Conservation (phyloP, 2,888 invertebrate species). For the Limnephilus rhombicus region DNA sequence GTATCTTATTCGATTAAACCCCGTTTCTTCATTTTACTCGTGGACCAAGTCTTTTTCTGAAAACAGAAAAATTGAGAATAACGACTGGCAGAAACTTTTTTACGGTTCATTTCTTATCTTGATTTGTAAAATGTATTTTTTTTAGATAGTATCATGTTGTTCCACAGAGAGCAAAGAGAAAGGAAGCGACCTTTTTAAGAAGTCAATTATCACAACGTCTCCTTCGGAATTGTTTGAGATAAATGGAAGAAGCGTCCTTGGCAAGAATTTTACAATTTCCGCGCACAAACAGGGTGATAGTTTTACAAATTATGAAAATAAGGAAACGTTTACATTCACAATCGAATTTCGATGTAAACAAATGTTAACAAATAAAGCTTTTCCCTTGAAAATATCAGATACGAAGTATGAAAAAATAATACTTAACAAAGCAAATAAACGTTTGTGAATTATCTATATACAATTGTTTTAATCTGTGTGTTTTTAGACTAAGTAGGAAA, state of each 20-base stretch:
- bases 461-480: background rate
- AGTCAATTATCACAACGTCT: constrained; percentile 23
- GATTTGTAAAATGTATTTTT: background rate
- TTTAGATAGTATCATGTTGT: background rate
- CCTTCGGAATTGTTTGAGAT: constrained; percentile 15
- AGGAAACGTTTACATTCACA: background rate
- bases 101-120: background rate
- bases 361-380: background rate
- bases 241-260: constrained; percentile 14
- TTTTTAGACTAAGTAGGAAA: background rate
- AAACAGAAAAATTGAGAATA: constrained; percentile 1
- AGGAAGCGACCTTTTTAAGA: constrained; percentile 11
- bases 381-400: background rate
- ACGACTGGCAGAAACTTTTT: background rate
- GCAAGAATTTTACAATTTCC: background rate
- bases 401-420: background rate
- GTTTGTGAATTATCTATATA: background rate
- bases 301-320: background rate
- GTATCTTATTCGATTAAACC: background rate
- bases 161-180: background rate
- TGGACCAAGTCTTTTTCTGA: background rate
- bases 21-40: background rate
- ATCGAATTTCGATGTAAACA: background rate
- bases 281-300: background rate
- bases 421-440: background rate